Conservation (phyloP, 2,888 invertebrate genomes). For the Lottia scabra region DNA sequence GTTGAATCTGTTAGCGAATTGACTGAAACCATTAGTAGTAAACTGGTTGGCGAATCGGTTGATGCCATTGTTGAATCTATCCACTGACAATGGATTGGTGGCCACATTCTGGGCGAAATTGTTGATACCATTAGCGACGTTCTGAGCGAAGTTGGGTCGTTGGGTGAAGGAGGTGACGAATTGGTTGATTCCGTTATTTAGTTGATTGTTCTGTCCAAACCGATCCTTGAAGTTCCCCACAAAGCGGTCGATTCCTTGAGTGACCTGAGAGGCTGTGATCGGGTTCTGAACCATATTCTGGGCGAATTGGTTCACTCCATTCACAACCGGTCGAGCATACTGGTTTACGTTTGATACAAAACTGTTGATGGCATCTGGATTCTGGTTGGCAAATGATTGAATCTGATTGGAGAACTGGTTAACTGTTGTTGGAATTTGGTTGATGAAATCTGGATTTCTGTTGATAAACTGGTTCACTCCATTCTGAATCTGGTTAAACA, state of each 20-base stretch:
- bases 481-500: background rate
- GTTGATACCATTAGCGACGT: background rate
- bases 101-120: background rate
- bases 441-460: background rate
- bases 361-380: background rate
- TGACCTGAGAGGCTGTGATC: background rate
- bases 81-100: background rate
- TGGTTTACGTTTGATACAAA: background rate
- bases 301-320: background rate
- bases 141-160: background rate
- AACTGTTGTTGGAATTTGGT: background rate
- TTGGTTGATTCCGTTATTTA: background rate
- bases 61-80: background rate
- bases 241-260: background rate
- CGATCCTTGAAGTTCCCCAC: background rate
- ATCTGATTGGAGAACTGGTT: background rate
- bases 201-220: background rate
- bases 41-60: background rate
- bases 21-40: background rate
- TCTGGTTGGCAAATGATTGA: background rate
- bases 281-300: background rate
- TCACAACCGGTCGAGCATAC: background rate
- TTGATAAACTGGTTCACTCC: background rate
- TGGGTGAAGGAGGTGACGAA: background rate
- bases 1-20: background rate